These are phyloP conservation scores for Poicephalus meyeri DNA, from an alignment of 2,113 vertebrate species.

Conservation along the genomic window DNA sequence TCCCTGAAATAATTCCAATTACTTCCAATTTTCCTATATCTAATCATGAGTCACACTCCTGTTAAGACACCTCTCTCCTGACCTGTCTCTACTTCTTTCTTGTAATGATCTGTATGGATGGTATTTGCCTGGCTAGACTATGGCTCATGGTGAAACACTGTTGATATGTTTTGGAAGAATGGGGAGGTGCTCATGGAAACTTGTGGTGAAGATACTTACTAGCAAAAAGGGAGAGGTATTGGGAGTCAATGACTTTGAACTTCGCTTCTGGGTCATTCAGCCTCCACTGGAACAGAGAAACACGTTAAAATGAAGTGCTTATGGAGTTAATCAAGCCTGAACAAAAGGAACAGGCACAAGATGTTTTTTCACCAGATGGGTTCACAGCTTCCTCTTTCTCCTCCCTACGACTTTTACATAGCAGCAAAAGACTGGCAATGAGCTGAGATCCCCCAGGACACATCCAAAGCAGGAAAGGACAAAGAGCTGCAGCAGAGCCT, in stretches of 20 bases:
- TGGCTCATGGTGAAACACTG: neutral
- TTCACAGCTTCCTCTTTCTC: neutral
- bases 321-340: neutral
- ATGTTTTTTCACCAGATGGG: neutral
- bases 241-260: slow-evolving; percentile 85
- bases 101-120: neutral
- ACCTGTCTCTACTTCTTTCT: neutral
- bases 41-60: neutral
- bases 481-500: neutral
- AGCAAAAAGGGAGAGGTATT: slow-evolving; percentile 87
- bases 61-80: neutral
- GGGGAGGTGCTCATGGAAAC: neutral
- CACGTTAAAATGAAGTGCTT: neutral
- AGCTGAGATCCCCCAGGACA: neutral
- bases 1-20: neutral
- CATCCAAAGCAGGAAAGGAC: neutral
- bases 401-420: neutral
- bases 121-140: neutral
- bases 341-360: neutral
- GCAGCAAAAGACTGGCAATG: neutral
- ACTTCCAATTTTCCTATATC: neutral
- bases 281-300: slow-evolving; percentile 84
- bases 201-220: slow-evolving; percentile 78
- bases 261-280: slow-evolving; percentile 66
- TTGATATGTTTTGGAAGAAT: neutral